Conservation (phyloP, 2,888 invertebrate genomes). For the Pharmacophagus antenor region DNA sequence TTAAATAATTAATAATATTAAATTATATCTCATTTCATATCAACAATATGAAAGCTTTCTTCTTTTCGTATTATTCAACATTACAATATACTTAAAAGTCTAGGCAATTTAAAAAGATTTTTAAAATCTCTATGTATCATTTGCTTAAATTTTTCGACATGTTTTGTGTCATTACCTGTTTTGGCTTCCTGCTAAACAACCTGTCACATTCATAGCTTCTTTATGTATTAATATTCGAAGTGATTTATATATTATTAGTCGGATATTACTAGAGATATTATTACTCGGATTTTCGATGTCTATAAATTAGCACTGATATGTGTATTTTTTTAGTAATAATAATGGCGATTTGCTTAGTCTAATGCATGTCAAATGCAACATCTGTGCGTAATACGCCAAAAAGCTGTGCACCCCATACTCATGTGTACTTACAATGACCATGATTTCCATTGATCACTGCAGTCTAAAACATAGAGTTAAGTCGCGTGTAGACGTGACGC, state of each 20-base stretch:
- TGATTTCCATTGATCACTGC: constrained; percentile 36
- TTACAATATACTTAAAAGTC: no score
- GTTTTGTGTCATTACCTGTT: no score
- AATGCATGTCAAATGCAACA: constrained; percentile 45
- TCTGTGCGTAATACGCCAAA: constrained; percentile 59
- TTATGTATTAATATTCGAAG: no score
- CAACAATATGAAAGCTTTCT: neutral
- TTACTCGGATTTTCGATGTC: neutral
- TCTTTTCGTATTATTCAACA: neutral
- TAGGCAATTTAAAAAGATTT: neutral
- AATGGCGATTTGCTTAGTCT: constrained; percentile 9
- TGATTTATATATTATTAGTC: no score
- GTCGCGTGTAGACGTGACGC: constrained; percentile 14
- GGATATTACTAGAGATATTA: neutral
- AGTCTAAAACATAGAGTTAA: constrained; percentile 32
- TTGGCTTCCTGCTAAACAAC: no score
- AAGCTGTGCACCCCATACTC: constrained; percentile 39
- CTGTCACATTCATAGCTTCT: no score
- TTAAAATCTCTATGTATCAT: neutral
- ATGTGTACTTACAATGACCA: constrained; percentile 35
- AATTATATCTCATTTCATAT: neutral
- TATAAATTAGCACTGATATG: neutral
- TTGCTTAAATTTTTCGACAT: no score
- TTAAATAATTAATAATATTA: neutral
- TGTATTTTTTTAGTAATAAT: neutral